Evolutionary conservation across 2,797 vertebrate species (phyloP), one percentile per base, ranked within the genome.

Genomic region (Ptychadena robeensis): DNA sequence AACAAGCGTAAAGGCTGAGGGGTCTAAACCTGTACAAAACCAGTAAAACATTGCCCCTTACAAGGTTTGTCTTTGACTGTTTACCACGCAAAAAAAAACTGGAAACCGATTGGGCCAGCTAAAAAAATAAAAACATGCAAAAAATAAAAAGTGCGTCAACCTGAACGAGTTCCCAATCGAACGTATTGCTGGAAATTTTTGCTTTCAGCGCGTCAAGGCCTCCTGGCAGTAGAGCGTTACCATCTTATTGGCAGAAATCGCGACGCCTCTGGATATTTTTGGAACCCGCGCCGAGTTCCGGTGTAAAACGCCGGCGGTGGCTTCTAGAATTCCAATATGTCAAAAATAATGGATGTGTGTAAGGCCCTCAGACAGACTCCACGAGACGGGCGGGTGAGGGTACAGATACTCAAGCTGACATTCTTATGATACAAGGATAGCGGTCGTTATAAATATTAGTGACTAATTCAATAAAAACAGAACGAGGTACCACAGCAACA

Each of bases 341-440:
- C 34, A 69, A 28, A 63, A 57, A 57, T 57, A 44, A 12, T 40
- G 32, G 59, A n/a, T 10, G 32, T 28, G 6, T 15, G 12, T 32
- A 63, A 53, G 67, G 57, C 9, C 31, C 27, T 63, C 57, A 68
- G 9, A 61, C 31, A 25, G 61, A 37, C n/a, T 44, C 32, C 48
- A 82, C 80, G 22, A 82, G 44, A 67, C 71, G 66, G 27, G 48
- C n/a, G n/a, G 57, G 61, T 10, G 66, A 38, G 40, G 28, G 59
- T 4, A 63, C 14, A 71, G n/a, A 11, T 57, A 48, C 37, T 32
- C 44, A 12, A 68, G 80, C 64, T 25, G 44, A 40, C 25, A 68
- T 69, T 30, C 64, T n/a, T n/a, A 22, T 61, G 44, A 59, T 34
- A 75, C 64, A 28, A 3, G 27, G 14, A 18, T 30, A 11, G 44